These are phyloP conservation scores for Andrena cerasifolii DNA, from an alignment of 1,140 invertebrate genomes.

Conservation along the genomic window DNA sequence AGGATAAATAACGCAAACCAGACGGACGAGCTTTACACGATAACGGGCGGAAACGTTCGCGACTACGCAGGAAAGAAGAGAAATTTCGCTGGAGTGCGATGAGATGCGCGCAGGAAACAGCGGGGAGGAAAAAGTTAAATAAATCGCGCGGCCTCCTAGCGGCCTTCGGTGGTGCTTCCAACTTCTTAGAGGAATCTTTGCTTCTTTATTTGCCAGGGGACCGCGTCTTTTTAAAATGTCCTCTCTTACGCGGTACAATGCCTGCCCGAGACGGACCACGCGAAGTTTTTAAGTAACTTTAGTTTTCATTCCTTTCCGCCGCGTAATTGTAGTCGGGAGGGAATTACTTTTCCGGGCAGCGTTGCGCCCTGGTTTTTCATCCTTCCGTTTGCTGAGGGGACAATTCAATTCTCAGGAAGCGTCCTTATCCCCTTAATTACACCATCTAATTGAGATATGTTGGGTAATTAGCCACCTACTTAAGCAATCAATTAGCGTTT, in stretches of 20 bases:
- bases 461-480: neutral
- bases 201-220: slow-evolving; percentile 68
- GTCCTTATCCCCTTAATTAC: no score
- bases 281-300: slow-evolving; percentile 44
- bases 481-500: no score
- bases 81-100: slow-evolving; percentile 73
- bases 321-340: neutral
- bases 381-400: neutral
- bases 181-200: slow-evolving; percentile 63
- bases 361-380: slow-evolving; percentile 6
- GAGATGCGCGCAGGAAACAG: slow-evolving; percentile 69
- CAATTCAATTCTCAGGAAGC: slow-evolving; percentile 20
- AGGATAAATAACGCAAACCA: slow-evolving; percentile 62
- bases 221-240: slow-evolving; percentile 56
- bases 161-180: slow-evolving; percentile 36
- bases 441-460: no score
- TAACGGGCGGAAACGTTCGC: slow-evolving; percentile 50
- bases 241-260: slow-evolving; percentile 36
- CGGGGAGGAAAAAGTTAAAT: slow-evolving; percentile 74
- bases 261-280: slow-evolving; percentile 9
- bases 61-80: slow-evolving; percentile 55
- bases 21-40: slow-evolving; percentile 61
- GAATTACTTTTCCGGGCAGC: neutral
- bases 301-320: slow-evolving; percentile 1
- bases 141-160: slow-evolving; percentile 65